These are phyloP conservation scores for Seladonia tumulorum DNA, from an alignment of 2,888 invertebrate species.

Conservation along the genomic window DNA sequence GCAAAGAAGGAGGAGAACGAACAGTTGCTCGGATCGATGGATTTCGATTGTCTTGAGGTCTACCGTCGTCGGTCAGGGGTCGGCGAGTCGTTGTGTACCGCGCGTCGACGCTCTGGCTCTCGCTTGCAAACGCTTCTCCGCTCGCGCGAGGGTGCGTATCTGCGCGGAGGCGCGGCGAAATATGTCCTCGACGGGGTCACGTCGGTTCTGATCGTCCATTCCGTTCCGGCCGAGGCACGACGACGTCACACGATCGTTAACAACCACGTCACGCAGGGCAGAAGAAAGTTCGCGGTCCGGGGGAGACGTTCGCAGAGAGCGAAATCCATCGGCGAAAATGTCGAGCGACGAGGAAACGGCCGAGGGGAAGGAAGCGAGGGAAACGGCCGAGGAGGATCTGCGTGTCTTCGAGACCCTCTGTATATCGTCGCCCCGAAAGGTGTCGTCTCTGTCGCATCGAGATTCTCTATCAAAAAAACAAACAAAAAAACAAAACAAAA, in stretches of 20 bases:
- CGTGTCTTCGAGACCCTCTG: constrained; percentile 90
- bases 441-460: constrained; percentile 71
- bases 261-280: neutral
- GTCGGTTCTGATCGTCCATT: neutral
- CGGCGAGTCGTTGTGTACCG: constrained; percentile 48
- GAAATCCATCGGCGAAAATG: constrained; percentile 37
- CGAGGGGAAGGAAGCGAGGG: constrained; percentile 48
- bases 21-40: constrained; percentile 59
- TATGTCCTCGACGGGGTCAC: constrained; percentile 22
- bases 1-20: neutral
- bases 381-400: constrained; percentile 88
- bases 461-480: neutral
- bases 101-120: constrained; percentile 66
- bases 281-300: neutral
- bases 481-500: neutral
- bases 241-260: neutral
- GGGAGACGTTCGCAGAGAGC: neutral
- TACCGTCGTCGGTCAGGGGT: constrained; percentile 35
- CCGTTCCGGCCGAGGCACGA: neutral
- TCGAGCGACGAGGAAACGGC: constrained; percentile 54
- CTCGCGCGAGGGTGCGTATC: neutral
- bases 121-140: constrained; percentile 58
- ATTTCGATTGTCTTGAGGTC: constrained; percentile 72
- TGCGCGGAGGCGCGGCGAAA: neutral
- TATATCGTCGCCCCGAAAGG: constrained; percentile 86